Evolutionary conservation across 2,113 vertebrate genomes (phyloP).

Genomic region (Cariama cristata): DNA sequence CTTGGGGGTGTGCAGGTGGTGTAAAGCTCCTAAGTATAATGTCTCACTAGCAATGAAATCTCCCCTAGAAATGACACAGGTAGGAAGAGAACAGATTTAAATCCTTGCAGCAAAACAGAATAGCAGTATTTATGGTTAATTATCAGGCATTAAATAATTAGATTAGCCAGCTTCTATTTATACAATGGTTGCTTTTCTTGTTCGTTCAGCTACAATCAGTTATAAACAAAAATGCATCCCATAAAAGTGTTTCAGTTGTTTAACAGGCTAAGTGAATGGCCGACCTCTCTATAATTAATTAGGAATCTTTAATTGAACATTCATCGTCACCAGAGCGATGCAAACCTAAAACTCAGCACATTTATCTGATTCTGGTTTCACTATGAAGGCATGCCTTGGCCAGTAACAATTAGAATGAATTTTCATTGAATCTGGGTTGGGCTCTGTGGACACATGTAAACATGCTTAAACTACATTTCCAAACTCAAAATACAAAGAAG

Average conservation of each 20-base stretch:
- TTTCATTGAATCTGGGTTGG: neutral
- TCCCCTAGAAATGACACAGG: neutral
- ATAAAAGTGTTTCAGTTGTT: conserved; percentile 6
- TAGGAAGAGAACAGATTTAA: neutral
- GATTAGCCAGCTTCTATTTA: neutral
- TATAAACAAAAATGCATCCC: neutral
- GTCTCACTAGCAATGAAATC: neutral
- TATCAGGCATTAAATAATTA: neutral
- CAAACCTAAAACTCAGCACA: neutral
- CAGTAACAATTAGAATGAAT: neutral
- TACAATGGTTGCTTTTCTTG: neutral
- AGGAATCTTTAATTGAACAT: conserved; percentile 16
- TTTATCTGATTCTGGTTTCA: neutral
- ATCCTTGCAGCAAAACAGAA: neutral
- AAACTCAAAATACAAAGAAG: neutral
- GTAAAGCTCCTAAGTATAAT: neutral
- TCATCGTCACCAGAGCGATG: neutral
- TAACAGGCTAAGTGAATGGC: conserved; percentile 21
- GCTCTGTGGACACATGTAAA: neutral
- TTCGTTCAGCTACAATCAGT: neutral
- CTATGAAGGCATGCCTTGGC: neutral
- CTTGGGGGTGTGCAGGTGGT: no score
- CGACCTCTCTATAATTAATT: conserved; percentile 14
- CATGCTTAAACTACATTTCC: neutral
- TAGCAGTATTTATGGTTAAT: neutral